Base-by-base conservation (phyloP, 1,140 invertebrate species). In the Drosophila ironensis region DNA sequence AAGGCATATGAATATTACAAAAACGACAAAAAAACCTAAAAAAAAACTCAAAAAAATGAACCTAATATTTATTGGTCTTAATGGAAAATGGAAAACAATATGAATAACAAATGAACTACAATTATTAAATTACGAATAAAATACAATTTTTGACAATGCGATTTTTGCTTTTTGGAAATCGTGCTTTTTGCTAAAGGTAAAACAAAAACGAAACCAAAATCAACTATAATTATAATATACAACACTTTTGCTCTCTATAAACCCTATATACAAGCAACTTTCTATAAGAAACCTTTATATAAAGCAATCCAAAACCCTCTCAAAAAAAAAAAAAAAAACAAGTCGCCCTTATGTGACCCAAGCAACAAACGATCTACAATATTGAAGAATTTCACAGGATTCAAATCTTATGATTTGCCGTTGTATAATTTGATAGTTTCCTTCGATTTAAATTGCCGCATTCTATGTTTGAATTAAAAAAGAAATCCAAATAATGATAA, bases 131-230 rank as follows among this genome's bases (percentile, higher is more conserved):
- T 82, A 77, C 77, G 63, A 82, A 67, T 77, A 73, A 61, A 77
- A 82, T 86, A 60, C 70, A 84, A 74, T 82, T 84, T 84, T 78
- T 84, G 70, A 84, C 73, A 84, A 82, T 77, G 70, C 80, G 73
- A 78, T 84, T 84, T 84, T 84, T 77, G 78, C 70, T 78, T 84
- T 84, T 78, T 78, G 74, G 72, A 82, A 82, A 82, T 82, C 77
- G 77, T 82, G 77, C 77, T 82, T 82, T 82, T 82, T 82, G 77
- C 72, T 72, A 81, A 61, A 47, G 30, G 14, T 33, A 20, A 38
- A 19, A 60, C 53, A 80, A 37, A 19, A 51, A 35, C 30, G 14
- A 66, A 74, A 61, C 30, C 7, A 19, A 72, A 72, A 59, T 37
- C 19, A 61, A 54, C 56, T 78, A 77, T 60, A 51, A 72, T 46